These are phyloP conservation scores for Acanthisitta chloris DNA, from an alignment of 2,113 vertebrate species.

Conservation along the genomic window DNA sequence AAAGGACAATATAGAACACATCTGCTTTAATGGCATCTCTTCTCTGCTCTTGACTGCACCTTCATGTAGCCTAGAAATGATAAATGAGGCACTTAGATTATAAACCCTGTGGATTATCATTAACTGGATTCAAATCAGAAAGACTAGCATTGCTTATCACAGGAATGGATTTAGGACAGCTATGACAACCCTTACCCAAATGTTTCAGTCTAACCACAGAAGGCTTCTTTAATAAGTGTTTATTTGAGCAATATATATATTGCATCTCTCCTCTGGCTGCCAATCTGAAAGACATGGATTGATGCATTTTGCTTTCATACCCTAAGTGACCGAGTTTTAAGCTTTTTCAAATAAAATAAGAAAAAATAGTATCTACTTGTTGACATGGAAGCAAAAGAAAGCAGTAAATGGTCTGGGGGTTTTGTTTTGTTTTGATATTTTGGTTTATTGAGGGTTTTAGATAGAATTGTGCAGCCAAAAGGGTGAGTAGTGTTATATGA, in stretches of 20 bases:
- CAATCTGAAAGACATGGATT: neutral
- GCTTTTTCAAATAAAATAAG: neutral
- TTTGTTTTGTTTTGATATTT: neutral
- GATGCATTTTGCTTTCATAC: neutral
- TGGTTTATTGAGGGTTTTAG: neutral
- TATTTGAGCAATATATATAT: neutral
- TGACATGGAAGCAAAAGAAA: neutral
- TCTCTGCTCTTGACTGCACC: slow-evolving; percentile 15
- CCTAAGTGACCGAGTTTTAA: neutral
- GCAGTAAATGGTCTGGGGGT: neutral
- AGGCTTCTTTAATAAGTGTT: neutral
- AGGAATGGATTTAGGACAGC: neutral
- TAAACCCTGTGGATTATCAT: neutral
- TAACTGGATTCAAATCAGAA: neutral
- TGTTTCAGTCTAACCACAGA: neutral
- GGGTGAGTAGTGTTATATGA: neutral
- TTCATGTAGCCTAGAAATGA: slow-evolving; percentile 20
- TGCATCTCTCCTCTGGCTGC: neutral
- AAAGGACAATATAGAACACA: neutral
- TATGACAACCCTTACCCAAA: neutral
- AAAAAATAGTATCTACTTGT: neutral
- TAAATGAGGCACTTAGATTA: slow-evolving; percentile 12
- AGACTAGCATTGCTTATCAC: neutral
- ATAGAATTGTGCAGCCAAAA: neutral
- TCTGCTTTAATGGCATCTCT: slow-evolving; percentile 13